Evolutionary conservation across 1,140 invertebrate species (phyloP), one percentile per base, ranked within the genome.

Genomic region (Cydia amplana): DNA sequence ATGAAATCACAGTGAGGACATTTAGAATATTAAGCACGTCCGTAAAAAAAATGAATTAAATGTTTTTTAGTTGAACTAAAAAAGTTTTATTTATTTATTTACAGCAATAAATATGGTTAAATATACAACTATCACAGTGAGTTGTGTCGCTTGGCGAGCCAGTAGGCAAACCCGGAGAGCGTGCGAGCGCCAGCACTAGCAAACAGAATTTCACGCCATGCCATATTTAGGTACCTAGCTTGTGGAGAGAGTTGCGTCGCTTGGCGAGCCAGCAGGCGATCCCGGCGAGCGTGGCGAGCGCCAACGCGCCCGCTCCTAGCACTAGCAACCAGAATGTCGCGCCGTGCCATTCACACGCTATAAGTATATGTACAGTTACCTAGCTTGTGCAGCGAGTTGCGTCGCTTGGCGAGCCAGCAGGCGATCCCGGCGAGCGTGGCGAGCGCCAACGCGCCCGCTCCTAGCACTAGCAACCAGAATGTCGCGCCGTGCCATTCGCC

Each of bases 171-270:
- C 7, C 81, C 85, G 1, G 78, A 83, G 0, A 90, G 77, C 28
- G 83, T 67, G 77, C 77, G 14, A 82, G 80, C 60, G 83, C 75
- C 43, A 86, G 79, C 73, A 87, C 83, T 76, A 90, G 43, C 78
- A 85, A 75, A 87, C 88, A 91, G 63, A 89, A 84, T 14, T 83
- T 83, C 0, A 83, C 77, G 36, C 81, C 85, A 84, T 86, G n/a
- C n/a, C n/a, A n/a, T n/a, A n/a, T 80, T 83, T 78, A 79, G 80
- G 78, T 76, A 91, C 90, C 89, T 55, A 91, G 83, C 79, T 92
- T 92, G 77, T 92, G 87, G 18, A 88, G 83, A 23, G 85, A 78
- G 43, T 84, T 78, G 9, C 87, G 83, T 2, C 89, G 83, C 0
- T 32, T 28, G 23, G 85, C 84, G 32, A 89, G 78, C 90, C 89